phyloP scores from a whole-genome alignment of 2,797 vertebrate genomes.

The Naso thynnoides region DNA sequence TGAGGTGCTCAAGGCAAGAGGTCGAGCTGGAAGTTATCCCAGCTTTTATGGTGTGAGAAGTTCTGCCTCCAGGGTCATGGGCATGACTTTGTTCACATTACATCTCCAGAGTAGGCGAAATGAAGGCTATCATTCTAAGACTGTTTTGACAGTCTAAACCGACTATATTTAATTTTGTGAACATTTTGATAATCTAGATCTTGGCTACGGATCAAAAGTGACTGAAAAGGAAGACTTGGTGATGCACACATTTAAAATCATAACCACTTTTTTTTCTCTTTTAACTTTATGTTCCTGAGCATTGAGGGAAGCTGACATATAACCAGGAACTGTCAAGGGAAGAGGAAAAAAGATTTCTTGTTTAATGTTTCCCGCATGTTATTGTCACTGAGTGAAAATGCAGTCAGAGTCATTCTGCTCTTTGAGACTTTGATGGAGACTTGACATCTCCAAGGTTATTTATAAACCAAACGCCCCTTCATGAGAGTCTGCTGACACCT shows the following conservation, averaged over 20 bases:
- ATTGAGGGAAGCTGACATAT: background rate
- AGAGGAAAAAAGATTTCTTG: background rate
- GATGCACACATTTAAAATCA: background rate
- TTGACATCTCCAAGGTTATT: background rate
- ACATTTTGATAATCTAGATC: background rate
- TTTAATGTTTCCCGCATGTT: slow-evolving; percentile 11
- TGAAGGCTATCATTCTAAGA: no score
- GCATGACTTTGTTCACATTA: no score
- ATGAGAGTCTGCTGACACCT: background rate
- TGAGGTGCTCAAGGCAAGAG: no score
- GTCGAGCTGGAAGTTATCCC: no score
- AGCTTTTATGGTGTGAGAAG: no score
- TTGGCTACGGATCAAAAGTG: background rate
- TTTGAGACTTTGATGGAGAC: background rate
- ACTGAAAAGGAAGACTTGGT: background rate
- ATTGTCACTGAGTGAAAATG: slow-evolving; percentile 12
- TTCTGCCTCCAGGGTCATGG: no score
- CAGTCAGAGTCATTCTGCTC: background rate
- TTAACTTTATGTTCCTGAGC: background rate
- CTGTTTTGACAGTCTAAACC: no score
- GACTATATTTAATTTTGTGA: background rate
- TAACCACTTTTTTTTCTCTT: background rate
- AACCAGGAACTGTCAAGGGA: background rate
- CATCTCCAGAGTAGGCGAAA: no score
- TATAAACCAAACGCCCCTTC: background rate